These are phyloP conservation scores for Eueides isabella DNA, from an alignment of 1,140 invertebrate genomes.

Conservation along the genomic window DNA sequence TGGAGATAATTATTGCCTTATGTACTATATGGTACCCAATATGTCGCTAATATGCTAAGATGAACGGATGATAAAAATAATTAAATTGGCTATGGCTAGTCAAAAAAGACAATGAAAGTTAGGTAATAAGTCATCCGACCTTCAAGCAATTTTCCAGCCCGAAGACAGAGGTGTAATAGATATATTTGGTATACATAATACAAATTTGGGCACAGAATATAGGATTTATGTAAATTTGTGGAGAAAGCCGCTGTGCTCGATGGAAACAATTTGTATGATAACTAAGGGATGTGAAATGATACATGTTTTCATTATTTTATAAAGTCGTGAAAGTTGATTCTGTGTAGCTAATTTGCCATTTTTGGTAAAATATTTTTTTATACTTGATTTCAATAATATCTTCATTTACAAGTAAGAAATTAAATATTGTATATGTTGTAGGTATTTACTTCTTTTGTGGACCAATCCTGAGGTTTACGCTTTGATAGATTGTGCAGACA, in stretches of 20 bases:
- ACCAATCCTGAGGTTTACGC: neutral
- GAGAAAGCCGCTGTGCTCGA: constrained; percentile 14
- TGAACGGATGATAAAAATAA: too few species aligned
- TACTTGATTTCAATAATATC: too few species aligned
- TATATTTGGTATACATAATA: constrained; percentile 20
- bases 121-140: neutral
- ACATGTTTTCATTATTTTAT: constrained; percentile 13
- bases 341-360: neutral
- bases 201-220: constrained; percentile 24
- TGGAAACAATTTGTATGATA: constrained; percentile 29
- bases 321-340: constrained; percentile 5
- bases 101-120: neutral
- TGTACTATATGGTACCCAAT: too few species aligned
- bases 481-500: neutral
- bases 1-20: too few species aligned
- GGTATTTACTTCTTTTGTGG: neutral
- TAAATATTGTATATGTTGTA: too few species aligned
- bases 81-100: neutral
- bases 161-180: neutral
- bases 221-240: constrained; percentile 25
- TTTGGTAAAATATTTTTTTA: neutral
- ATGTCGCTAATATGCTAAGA: too few species aligned
- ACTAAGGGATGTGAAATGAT: constrained; percentile 23
- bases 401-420: too few species aligned
- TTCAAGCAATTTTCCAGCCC: constrained; percentile 19